Conservation (phyloP, 1,140 invertebrate genomes). For the Copidosoma floridanum region DNA sequence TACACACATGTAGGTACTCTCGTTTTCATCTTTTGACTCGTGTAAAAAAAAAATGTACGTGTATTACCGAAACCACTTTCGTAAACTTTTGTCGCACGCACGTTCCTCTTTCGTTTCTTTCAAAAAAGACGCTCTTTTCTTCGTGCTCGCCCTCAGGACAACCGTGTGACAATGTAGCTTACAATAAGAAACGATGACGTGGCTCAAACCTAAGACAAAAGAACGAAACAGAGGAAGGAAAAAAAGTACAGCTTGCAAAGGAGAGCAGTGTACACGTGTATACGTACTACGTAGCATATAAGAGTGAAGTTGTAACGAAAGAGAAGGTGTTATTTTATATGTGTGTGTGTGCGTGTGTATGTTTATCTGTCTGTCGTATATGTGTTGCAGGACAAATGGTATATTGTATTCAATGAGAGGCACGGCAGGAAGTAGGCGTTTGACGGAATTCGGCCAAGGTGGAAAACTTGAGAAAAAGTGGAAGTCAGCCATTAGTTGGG, state of each 20-base stretch:
- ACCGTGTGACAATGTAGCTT: neutral
- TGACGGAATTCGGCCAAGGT: constrained; percentile 55
- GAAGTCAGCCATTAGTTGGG: constrained; percentile 47
- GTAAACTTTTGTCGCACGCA: neutral
- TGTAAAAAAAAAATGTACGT: too few relatives aligned
- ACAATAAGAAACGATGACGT: too few relatives aligned
- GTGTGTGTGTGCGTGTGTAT: too few relatives aligned
- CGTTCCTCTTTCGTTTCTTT: neutral
- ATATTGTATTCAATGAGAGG: constrained; percentile 48
- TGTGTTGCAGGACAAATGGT: constrained; percentile 40
- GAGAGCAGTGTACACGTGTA: neutral
- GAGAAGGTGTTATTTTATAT: constrained; percentile 14
- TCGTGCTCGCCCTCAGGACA: neutral
- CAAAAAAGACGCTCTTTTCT: neutral
- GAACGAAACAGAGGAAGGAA: neutral
- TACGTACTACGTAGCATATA: too few relatives aligned
- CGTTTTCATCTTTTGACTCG: neutral
- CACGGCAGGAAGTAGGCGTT: constrained; percentile 55
- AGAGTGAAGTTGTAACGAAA: too few relatives aligned
- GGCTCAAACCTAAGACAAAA: neutral
- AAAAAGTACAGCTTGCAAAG: neutral
- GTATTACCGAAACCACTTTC: neutral
- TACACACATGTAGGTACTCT: too few relatives aligned
- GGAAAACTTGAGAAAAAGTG: constrained; percentile 43
- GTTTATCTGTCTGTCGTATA: too few relatives aligned